Percentiles rank a stretch among this genome's conserved stretches.
phyloP scores from a whole-genome alignment of 2,113 vertebrate species.

The Onychostoma macrolepis region DNA sequence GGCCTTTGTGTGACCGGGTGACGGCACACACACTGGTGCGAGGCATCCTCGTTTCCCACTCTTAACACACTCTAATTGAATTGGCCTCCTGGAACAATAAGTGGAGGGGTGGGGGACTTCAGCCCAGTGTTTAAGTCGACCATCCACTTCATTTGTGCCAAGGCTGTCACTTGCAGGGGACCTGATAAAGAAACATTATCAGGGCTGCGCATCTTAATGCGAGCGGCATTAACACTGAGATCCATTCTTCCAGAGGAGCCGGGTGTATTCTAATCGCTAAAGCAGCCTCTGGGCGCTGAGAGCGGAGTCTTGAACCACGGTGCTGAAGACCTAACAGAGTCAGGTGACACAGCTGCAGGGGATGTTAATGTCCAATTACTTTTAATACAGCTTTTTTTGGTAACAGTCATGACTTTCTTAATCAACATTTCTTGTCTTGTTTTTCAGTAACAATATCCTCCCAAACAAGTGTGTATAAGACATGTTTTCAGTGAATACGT shows the following conservation, averaged over 20 bases:
- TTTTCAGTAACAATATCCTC: neutral
- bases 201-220: slow-evolving; percentile 65
- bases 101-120: slow-evolving; percentile 36
- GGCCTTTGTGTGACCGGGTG: slow-evolving; percentile 40
- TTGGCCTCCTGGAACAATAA: slow-evolving; percentile 65
- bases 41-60: slow-evolving; percentile 65
- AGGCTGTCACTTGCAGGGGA: slow-evolving; percentile 46
- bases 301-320: neutral
- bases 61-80: slow-evolving; percentile 71
- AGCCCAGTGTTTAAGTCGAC: slow-evolving; percentile 63
- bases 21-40: slow-evolving; percentile 4
- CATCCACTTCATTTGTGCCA: slow-evolving; percentile 65
- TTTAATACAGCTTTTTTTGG: neutral
- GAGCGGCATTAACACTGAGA: slow-evolving; percentile 60
- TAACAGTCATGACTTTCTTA: neutral
- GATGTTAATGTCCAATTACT: neutral
- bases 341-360: neutral
- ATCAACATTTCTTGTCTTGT: neutral
- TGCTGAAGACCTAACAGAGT: neutral
- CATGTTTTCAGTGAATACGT: neutral
- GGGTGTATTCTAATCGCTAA: slow-evolving; percentile 18
- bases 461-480: neutral
- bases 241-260: slow-evolving; percentile 51
- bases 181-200: slow-evolving; percentile 68
- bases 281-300: slow-evolving; percentile 13